Base-by-base conservation (phyloP, 2,888 invertebrate species). In the Notodonta dromedarius region DNA sequence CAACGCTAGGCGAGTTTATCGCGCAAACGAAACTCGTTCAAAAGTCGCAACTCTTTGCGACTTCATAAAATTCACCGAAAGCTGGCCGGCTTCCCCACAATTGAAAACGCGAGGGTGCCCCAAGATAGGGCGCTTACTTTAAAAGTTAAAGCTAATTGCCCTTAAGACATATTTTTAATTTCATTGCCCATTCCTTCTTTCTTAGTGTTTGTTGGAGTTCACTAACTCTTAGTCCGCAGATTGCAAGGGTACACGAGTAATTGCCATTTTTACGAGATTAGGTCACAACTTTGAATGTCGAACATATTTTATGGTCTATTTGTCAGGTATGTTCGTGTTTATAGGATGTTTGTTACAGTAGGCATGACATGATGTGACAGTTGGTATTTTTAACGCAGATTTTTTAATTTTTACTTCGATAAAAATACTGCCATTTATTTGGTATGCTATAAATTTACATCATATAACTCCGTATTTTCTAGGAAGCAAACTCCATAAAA, bases 121-220 rank as follows among this genome's bases (percentile, higher is more conserved):
- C 65, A 73, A 87, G 92, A 93, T 91, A 94, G 91, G 92, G 91
- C 91, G 92, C 90, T 92, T 92, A 88, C 91, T 89, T 92, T 91
- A 91, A 93, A 93, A 93, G 93, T 93, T 93, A 89, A 91, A 90
- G 92, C 94, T 94, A 94, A 94, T 94, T 94, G 93, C 94, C 94
- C 94, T 93, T 93, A 94, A 94, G 94, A 94, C 94, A 94, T 94
- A 94, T 94, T 94, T 94, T 94, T 94, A 94, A 94, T 94, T 94
- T 94, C 94, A 94, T 94, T 94, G 93, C 90, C 87, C 89, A 87
- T 89, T 91, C 87, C 86, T 92, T 86, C 88, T 90, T 89, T 90
- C 88, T 88, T 88, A 89, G 89, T 87, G 84, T 89, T 90, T 87
- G 87, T 79, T 78, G 84, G 89, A 91, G 89, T 90, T 90, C 85